Conservation (phyloP, 2,797 vertebrate species). For the Picus viridis region DNA sequence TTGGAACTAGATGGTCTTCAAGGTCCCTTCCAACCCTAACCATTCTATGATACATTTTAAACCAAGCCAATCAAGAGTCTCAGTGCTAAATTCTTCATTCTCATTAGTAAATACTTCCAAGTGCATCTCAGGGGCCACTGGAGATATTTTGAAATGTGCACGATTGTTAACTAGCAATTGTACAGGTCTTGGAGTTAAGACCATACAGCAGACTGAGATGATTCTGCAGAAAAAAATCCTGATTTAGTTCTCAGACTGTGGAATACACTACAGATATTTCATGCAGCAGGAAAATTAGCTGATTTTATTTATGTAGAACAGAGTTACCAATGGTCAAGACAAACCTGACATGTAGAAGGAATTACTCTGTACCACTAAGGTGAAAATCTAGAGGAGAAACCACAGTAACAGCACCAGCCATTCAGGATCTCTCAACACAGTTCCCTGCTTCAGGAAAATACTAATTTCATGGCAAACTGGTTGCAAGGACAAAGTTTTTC, state of each 20-base stretch:
- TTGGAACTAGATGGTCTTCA: too few relatives aligned
- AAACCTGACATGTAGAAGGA: neutral
- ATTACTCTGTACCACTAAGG: neutral
- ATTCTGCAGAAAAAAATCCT: neutral
- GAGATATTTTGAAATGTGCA: rapidly evolving
- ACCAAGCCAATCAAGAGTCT: neutral
- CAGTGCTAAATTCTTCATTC: neutral
- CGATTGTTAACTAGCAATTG: neutral
- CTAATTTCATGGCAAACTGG: neutral
- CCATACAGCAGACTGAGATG: neutral
- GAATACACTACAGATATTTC: neutral
- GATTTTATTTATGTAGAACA: neutral
- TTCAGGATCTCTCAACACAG: neutral
- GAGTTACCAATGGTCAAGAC: rapidly evolving
- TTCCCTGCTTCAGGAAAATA: neutral
- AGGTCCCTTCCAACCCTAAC: too few relatives aligned
- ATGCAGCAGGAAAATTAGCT: neutral
- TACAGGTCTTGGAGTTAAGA: neutral
- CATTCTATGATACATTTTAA: neutral
- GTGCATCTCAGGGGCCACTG: neutral
- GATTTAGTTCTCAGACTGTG: neutral
- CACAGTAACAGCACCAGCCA: neutral
- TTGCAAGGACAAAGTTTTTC: neutral
- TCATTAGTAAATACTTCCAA: neutral
- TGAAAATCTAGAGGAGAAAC: neutral